A percentile compares a stretch with the other conserved stretches of the same genome.
Evolutionary conservation across 2,797 vertebrate genomes (phyloP).

Genomic region (Botia kubotai): DNA sequence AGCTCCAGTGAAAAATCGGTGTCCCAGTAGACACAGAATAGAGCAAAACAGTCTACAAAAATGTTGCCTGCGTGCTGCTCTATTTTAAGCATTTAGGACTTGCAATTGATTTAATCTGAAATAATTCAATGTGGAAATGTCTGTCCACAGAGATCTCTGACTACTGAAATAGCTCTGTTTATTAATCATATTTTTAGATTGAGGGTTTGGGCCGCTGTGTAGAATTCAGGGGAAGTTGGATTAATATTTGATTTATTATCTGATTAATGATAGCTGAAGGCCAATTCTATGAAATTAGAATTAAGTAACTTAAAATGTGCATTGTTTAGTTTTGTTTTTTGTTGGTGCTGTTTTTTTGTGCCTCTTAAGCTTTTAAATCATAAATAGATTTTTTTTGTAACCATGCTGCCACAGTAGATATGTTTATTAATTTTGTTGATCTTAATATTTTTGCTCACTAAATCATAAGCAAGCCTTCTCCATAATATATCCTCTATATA

Average conservation of each 20-base stretch:
- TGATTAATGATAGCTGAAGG: constrained; percentile 52
- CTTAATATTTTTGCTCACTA: not conserved
- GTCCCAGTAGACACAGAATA: constrained; percentile 18
- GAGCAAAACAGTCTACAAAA: constrained; percentile 9
- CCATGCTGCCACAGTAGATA: not conserved
- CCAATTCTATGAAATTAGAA: constrained; percentile 41
- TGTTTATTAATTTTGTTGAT: not conserved
- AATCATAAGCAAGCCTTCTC: not conserved
- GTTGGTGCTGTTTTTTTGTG: constrained; percentile 22
- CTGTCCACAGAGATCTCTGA: constrained; percentile 48
- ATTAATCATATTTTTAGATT: constrained; percentile 58
- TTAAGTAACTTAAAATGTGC: not conserved
- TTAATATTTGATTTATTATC: constrained; percentile 58
- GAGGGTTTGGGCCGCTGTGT: constrained; percentile 29
- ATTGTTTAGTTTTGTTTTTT: constrained; percentile 10
- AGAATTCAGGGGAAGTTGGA: constrained; percentile 43
- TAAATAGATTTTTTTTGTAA: not conserved
- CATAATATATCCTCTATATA: not conserved
- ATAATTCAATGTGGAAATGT: constrained; percentile 59
- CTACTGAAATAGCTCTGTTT: constrained; percentile 50
- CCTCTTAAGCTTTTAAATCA: constrained; percentile 17
- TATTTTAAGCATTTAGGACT: constrained; percentile 60
- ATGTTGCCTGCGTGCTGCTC: constrained; percentile 45
- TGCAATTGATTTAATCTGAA: constrained; percentile 58
- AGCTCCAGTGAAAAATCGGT: constrained; percentile 26